These are phyloP conservation scores for Hydriomena furcata DNA, from an alignment of 2,888 invertebrate species.

Conservation along the genomic window DNA sequence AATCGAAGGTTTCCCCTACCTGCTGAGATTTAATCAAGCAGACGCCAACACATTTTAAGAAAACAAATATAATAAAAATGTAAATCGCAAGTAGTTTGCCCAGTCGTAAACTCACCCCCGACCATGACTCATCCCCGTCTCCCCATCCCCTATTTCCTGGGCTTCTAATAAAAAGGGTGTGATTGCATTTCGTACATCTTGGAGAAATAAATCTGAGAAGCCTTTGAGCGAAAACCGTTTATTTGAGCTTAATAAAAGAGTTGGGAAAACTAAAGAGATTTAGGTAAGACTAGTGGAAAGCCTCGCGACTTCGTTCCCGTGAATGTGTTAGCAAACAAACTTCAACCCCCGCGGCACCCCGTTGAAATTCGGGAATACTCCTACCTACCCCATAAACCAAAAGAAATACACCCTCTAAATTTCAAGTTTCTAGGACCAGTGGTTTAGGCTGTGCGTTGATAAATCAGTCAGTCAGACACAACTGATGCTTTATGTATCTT, in stretches of 20 bases:
- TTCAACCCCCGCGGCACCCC: too few species aligned
- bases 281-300: too few species aligned
- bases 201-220: slow-evolving; percentile 12
- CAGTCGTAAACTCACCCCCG: slow-evolving; percentile 27
- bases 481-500: too few species aligned
- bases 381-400: too few species aligned
- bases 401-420: too few species aligned
- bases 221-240: slow-evolving; percentile 8
- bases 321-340: too few species aligned
- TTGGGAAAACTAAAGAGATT: neutral
- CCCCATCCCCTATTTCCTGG: slow-evolving; percentile 19
- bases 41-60: slow-evolving; percentile 10
- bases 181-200: slow-evolving; percentile 23
- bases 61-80: slow-evolving; percentile 33
- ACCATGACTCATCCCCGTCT: slow-evolving; percentile 30
- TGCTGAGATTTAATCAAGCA: slow-evolving; percentile 13
- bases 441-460: too few species aligned
- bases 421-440: too few species aligned
- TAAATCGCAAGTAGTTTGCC: slow-evolving; percentile 29
- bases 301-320: too few species aligned
- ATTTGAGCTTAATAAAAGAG: neutral
- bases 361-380: too few species aligned
- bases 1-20: neutral
- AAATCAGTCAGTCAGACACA: too few species aligned
- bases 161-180: slow-evolving; percentile 22